These are phyloP conservation scores for Myotis lucifugus DNA, from an alignment of 2,113 vertebrate genomes.

Conservation along the genomic window DNA sequence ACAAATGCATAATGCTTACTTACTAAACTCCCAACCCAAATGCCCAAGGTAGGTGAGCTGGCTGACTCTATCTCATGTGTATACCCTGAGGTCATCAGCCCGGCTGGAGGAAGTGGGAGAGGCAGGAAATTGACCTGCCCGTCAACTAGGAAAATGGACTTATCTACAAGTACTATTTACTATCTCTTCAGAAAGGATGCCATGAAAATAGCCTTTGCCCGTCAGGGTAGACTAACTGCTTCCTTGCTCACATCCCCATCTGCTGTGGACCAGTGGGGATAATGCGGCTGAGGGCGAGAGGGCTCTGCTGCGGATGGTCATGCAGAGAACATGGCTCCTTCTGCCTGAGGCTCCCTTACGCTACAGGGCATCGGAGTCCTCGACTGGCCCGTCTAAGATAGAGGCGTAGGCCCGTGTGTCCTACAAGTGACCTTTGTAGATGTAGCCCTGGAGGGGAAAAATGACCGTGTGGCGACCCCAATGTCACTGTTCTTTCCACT, in stretches of 20 bases:
- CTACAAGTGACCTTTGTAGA: background rate
- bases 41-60: background rate
- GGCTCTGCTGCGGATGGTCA: background rate
- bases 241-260: background rate
- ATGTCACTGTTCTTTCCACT: background rate
- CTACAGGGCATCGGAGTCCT: background rate
- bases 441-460: background rate
- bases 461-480: background rate
- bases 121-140: background rate
- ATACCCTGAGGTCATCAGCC: background rate
- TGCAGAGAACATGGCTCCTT: background rate
- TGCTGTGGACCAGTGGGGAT: background rate
- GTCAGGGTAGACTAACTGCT: conserved; percentile 41
- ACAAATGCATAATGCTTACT: background rate
- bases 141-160: conserved; percentile 47
- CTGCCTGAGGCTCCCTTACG: background rate
- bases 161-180: conserved; percentile 46
- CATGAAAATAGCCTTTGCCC: conserved; percentile 39
- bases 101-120: background rate
- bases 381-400: background rate
- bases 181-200: conserved; percentile 43
- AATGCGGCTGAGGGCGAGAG: background rate
- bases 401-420: background rate
- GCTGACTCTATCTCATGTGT: background rate
- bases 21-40: background rate